Evolutionary conservation across 2,113 vertebrate genomes (phyloP).

Genomic region (Epinephelus lanceolatus): DNA sequence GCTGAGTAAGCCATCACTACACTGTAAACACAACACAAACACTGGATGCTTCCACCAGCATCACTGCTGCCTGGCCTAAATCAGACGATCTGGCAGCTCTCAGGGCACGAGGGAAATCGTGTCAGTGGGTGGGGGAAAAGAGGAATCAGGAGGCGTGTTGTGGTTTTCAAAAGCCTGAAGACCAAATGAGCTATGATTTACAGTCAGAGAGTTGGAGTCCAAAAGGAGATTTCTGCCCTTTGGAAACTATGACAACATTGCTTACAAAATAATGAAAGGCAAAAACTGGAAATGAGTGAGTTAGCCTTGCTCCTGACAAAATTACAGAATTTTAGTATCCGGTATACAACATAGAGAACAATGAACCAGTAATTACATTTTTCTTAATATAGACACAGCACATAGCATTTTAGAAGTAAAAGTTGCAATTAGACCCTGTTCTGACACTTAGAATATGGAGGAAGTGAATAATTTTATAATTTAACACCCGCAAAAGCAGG

Average conservation of each 20-base stretch:
- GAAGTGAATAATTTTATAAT: conserved; percentile 27
- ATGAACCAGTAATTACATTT: conserved; percentile 34
- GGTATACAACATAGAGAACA: background rate
- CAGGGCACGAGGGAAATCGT: conserved; percentile 21
- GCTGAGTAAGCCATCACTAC: conserved; percentile 73
- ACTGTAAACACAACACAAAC: conserved; percentile 64
- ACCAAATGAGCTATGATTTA: conserved; percentile 13
- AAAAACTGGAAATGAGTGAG: background rate
- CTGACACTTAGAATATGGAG: conserved; percentile 31
- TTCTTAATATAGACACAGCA: background rate
- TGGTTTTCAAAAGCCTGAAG: conserved; percentile 15
- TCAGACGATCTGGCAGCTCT: conserved; percentile 51
- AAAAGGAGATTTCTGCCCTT: background rate
- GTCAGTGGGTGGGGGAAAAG: background rate
- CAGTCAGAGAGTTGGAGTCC: conserved; percentile 1
- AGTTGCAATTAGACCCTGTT: conserved; percentile 37
- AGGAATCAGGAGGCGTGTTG: background rate
- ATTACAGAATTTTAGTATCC: background rate
- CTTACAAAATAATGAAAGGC: background rate
- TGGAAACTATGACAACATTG: background rate
- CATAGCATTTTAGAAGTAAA: background rate
- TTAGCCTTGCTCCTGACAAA: background rate
- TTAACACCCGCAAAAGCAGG: conserved; percentile 6
- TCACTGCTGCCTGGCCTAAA: conserved; percentile 22
- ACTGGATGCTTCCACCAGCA: conserved; percentile 70